These are phyloP conservation scores for Thalpophila matura DNA, from an alignment of 2,888 invertebrate species.

Conservation along the genomic window DNA sequence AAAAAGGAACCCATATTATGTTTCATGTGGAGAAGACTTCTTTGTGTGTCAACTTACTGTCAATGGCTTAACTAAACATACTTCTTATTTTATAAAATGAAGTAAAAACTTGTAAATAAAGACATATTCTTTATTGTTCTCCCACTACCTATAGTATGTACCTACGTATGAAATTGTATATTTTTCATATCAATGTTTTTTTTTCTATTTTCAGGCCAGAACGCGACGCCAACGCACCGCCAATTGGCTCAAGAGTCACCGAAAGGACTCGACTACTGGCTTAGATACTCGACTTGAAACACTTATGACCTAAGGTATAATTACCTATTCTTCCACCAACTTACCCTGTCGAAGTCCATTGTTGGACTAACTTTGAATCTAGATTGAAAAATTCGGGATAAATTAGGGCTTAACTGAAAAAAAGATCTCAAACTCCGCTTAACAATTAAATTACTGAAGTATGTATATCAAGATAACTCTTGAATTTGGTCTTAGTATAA, in stretches of 20 bases:
- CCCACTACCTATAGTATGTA: too few species aligned
- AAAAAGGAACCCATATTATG: too few species aligned
- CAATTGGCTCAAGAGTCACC: conserved; percentile 19
- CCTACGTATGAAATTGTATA: too few species aligned
- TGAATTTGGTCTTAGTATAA: not conserved
- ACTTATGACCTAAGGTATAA: conserved; percentile 6
- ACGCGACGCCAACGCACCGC: not conserved
- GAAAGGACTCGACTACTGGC: conserved; percentile 69
- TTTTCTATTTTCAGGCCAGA: conserved; percentile 51
- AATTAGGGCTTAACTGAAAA: not conserved
- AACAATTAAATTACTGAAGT: too few species aligned
- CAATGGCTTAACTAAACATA: too few species aligned
- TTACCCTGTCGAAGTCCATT: not conserved
- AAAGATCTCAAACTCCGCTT: conserved; percentile 31
- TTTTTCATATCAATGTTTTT: not conserved
- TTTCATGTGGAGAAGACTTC: too few species aligned
- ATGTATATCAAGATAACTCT: not conserved
- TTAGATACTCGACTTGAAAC: conserved; percentile 35
- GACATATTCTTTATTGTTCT: not conserved
- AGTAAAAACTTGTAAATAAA: too few species aligned
- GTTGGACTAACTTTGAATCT: not conserved
- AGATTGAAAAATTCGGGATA: not conserved
- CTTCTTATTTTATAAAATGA: too few species aligned
- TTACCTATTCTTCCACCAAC: not conserved
- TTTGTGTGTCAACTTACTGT: too few species aligned